These are phyloP conservation scores for Octodonta nipae DNA, from an alignment of 2,888 invertebrate species.

Conservation along the genomic window DNA sequence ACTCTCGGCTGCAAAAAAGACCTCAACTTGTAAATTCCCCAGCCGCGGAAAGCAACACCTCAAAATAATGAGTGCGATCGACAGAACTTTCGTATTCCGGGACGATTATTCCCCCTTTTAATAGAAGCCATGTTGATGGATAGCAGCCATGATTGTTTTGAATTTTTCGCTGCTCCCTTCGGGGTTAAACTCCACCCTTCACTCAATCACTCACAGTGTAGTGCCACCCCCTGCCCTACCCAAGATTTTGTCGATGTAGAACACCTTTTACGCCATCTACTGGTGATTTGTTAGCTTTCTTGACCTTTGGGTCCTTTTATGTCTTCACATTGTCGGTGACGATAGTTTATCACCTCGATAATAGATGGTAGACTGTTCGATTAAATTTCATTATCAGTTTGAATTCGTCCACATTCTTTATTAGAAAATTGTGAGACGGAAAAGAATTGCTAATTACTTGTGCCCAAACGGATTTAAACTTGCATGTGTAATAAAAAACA, in stretches of 20 bases:
- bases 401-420: too few species aligned
- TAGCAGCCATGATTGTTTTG: constrained; percentile 46
- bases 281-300: constrained; percentile 34
- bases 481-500: too few species aligned
- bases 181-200: constrained; percentile 43
- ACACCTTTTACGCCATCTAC: constrained; percentile 34
- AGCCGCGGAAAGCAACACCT: too few species aligned
- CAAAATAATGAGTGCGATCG: too few species aligned
- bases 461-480: too few species aligned
- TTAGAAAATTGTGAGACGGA: too few species aligned
- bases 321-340: constrained; percentile 18
- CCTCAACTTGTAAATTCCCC: too few species aligned
- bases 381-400: too few species aligned
- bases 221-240: constrained; percentile 30
- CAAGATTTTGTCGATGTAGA: constrained; percentile 17
- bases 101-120: constrained; percentile 17
- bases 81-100: too few species aligned
- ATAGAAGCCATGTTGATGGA: constrained; percentile 43
- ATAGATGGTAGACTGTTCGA: constrained; percentile 31
- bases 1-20: too few species aligned
- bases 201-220: constrained; percentile 40
- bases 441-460: too few species aligned
- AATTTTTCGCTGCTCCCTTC: constrained; percentile 31
- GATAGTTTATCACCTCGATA: constrained; percentile 35
- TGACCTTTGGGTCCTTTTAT: constrained; percentile 27